These are phyloP conservation scores for Acleris emargana DNA, from an alignment of 2,888 invertebrate genomes.

Conservation along the genomic window DNA sequence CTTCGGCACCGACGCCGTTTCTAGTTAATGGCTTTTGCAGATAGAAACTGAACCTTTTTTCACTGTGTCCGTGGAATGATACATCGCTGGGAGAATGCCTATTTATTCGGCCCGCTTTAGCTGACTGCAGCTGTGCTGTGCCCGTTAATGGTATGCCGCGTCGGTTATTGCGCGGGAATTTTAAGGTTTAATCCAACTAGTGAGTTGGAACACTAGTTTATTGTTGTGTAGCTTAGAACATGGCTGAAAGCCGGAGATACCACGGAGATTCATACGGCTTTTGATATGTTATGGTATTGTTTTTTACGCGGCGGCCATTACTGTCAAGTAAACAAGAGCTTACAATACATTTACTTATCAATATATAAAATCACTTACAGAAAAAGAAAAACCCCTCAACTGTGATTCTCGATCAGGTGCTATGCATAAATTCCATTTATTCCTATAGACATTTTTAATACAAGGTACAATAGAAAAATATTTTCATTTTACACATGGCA, in stretches of 20 bases:
- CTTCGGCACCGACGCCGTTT: slow-evolving; percentile 18
- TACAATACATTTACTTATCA: no score
- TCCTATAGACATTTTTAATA: background rate
- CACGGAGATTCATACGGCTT: no score
- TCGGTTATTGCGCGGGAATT: slow-evolving; percentile 9
- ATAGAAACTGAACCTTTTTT: slow-evolving; percentile 22
- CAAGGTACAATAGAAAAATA: background rate
- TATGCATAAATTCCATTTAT: background rate
- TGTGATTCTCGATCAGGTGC: no score
- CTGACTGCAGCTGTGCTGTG: slow-evolving; percentile 19
- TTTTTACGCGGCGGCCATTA: no score
- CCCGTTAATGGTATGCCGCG: slow-evolving; percentile 13
- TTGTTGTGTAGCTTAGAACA: no score
- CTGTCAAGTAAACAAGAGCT: no score
- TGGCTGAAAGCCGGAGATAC: no score
- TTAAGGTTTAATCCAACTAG: slow-evolving; percentile 4
- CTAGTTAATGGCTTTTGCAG: slow-evolving; percentile 23
- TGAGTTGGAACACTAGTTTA: no score
- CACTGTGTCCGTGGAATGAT: slow-evolving; percentile 16
- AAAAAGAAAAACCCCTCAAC: no score
- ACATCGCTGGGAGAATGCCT: slow-evolving; percentile 17
- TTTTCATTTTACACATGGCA: background rate
- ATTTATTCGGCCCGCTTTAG: slow-evolving; percentile 17
- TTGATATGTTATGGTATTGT: no score
- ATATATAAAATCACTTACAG: no score